Evolutionary conservation across 2,113 vertebrate species (phyloP).

Genomic region (Gymnogyps californianus): DNA sequence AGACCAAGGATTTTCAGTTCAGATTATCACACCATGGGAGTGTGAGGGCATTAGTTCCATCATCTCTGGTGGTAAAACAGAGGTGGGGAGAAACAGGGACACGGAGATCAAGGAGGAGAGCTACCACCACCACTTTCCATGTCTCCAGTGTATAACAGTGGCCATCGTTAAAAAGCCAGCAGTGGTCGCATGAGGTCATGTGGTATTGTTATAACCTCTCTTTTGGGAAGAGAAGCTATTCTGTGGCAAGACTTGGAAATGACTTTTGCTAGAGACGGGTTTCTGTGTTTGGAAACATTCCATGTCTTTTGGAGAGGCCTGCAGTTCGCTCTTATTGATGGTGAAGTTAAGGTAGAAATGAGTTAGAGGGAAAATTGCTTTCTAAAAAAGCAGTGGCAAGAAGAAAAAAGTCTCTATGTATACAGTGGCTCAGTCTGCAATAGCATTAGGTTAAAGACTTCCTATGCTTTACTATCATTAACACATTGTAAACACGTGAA

Average conservation of each 20-base stretch:
- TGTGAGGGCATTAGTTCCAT: neutral
- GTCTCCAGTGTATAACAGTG: neutral
- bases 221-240: neutral
- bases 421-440: slow-evolving; percentile 1
- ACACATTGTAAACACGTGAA: slow-evolving; percentile 55
- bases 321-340: neutral
- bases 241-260: neutral
- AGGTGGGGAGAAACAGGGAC: neutral
- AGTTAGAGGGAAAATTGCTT: neutral
- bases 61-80: neutral
- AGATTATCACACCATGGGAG: neutral
- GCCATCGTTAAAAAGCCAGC: neutral
- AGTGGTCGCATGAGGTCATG: neutral
- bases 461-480: slow-evolving; percentile 46
- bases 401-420: neutral
- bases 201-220: neutral
- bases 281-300: neutral
- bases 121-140: neutral
- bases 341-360: neutral
- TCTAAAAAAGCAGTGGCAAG: neutral
- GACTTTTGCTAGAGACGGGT: neutral
- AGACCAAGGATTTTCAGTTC: neutral
- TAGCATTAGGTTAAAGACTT: slow-evolving; percentile 44
- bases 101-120: neutral
- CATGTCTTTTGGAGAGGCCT: neutral